A percentile compares a stretch with the other conserved stretches of the same genome.
phyloP scores from a whole-genome alignment of 2,888 invertebrate species.

The Trachelus tabidus region DNA sequence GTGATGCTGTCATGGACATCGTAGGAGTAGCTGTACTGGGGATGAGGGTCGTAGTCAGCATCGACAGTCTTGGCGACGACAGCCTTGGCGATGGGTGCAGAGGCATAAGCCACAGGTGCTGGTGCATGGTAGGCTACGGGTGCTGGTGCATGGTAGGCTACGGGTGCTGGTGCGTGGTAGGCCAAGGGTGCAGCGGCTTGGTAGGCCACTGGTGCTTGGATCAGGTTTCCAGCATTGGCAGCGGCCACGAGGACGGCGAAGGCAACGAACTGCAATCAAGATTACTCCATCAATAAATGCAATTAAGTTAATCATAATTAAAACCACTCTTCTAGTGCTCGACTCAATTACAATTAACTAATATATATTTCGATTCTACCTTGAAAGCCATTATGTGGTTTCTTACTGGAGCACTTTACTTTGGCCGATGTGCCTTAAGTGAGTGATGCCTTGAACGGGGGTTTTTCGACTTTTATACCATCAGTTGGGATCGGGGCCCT shows the following conservation, averaged over 20 bases:
- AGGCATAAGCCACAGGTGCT: slow-evolving; percentile 77
- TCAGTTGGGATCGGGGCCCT: slow-evolving; percentile 19
- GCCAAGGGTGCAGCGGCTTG: slow-evolving; percentile 24
- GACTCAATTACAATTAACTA: no score
- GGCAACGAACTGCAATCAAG: slow-evolving; percentile 63
- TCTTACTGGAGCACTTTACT: background rate
- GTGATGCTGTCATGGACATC: slow-evolving; percentile 47
- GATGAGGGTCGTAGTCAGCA: slow-evolving; percentile 44
- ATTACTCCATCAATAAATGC: background rate
- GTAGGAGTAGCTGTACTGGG: slow-evolving; percentile 49
- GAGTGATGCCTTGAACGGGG: slow-evolving; percentile 41
- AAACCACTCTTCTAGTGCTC: background rate
- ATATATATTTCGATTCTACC: slow-evolving; percentile 19
- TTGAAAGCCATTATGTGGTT: slow-evolving; percentile 28
- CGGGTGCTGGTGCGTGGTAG: slow-evolving; percentile 71
- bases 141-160: slow-evolving; percentile 38
- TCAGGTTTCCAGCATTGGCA: slow-evolving; percentile 67
- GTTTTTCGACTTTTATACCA: slow-evolving; percentile 46
- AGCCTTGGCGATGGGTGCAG: slow-evolving; percentile 61
- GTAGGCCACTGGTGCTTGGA: slow-evolving; percentile 55
- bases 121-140: slow-evolving; percentile 71
- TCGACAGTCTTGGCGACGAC: slow-evolving; percentile 43
- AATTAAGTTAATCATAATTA: background rate
- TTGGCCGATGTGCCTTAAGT: slow-evolving; percentile 34
- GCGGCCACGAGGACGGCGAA: slow-evolving; percentile 65